These are phyloP conservation scores for Polydrusus cervinus DNA, from an alignment of 2,888 invertebrate species.

Conservation along the genomic window DNA sequence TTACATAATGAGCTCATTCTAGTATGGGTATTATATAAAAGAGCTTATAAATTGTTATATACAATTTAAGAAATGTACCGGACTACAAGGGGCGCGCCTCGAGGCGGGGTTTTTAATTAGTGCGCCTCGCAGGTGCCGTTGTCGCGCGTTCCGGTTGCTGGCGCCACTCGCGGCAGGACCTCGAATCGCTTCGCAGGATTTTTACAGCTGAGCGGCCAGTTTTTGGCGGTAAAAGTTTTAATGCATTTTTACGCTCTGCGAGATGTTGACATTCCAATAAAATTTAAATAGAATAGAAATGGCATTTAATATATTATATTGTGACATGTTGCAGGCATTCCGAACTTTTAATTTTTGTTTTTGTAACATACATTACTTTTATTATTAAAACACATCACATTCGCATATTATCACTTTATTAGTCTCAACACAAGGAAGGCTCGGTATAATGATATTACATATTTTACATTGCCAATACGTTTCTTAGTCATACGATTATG, in stretches of 20 bases:
- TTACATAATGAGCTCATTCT: too few relatives aligned
- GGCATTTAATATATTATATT: too few relatives aligned
- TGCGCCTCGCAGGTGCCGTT: constrained; percentile 54
- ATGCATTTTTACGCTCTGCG: neutral
- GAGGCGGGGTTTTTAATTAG: constrained; percentile 56
- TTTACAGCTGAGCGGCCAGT: constrained; percentile 1
- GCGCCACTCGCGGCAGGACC: constrained; percentile 38
- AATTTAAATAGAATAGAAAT: neutral
- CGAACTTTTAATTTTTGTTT: too few relatives aligned
- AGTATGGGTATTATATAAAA: too few relatives aligned
- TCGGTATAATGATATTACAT: too few relatives aligned
- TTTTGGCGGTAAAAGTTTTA: constrained; percentile 22
- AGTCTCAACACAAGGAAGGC: too few relatives aligned
- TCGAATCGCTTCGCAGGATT: neutral
- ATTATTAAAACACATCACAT: too few relatives aligned
- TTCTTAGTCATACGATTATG: too few relatives aligned
- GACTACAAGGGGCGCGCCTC: constrained; percentile 54
- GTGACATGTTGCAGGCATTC: too few relatives aligned
- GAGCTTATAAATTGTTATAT: neutral
- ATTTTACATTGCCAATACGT: too few relatives aligned
- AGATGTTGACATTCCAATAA: neutral
- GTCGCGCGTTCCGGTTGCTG: constrained; percentile 42
- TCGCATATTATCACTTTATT: too few relatives aligned
- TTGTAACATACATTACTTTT: too few relatives aligned
- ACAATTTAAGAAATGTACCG: constrained; percentile 30